Conservation (phyloP, 2,113 vertebrate species). For the Laterallus jamaicensis region DNA sequence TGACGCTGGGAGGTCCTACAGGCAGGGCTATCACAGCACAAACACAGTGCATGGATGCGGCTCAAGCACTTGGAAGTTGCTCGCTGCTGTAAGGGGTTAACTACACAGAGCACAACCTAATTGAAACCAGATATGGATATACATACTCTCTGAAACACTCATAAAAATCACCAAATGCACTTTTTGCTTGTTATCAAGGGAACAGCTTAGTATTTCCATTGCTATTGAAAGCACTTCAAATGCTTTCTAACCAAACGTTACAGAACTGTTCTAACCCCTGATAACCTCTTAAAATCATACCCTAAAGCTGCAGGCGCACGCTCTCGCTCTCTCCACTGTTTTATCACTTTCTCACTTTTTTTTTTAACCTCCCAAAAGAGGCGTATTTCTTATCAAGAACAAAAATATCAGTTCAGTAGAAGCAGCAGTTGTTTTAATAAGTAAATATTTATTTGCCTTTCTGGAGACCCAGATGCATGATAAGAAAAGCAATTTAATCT, state of each 20-base stretch:
- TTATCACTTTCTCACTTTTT: background rate
- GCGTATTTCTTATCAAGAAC: conserved; percentile 42
- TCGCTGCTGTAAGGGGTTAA: background rate
- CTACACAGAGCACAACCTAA: background rate
- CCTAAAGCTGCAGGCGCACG: background rate
- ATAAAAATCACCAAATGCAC: background rate
- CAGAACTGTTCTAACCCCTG: conserved; percentile 36
- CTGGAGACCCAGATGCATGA: background rate
- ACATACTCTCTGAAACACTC: background rate
- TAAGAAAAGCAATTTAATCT: conserved; percentile 57
- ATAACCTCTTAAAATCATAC: conserved; percentile 57
- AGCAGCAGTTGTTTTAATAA: conserved; percentile 38
- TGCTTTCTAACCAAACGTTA: conserved; percentile 43
- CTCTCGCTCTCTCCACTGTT: background rate
- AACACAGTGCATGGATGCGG: fast-evolving
- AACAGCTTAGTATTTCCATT: background rate
- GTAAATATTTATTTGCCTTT: conserved; percentile 54
- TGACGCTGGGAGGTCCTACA: background rate
- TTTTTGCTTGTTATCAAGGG: conserved; percentile 13
- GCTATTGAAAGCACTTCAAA: conserved; percentile 45
- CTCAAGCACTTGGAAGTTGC: background rate
- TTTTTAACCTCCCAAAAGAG: conserved; percentile 20
- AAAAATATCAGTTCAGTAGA: conserved; percentile 25
- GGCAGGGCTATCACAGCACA: background rate
- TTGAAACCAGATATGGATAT: background rate